Evolutionary conservation across 2,888 invertebrate species (phyloP).

Genomic region (Xestia rhomboidea): DNA sequence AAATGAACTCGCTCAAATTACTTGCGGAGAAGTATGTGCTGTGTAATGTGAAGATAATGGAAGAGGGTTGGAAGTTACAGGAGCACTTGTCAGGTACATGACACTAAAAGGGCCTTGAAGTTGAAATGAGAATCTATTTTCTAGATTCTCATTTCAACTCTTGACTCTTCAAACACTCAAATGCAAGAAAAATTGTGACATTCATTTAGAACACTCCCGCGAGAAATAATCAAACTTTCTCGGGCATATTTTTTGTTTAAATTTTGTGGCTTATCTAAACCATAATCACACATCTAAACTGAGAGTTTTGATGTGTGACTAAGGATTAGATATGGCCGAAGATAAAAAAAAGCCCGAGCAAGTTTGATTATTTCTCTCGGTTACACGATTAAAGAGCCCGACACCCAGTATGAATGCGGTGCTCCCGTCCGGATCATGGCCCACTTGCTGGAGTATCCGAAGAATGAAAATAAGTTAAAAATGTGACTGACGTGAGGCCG

Average conservation of each 20-base stretch:
- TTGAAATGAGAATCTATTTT: background rate
- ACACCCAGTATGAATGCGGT: background rate
- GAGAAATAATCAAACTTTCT: no score
- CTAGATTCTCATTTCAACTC: no score
- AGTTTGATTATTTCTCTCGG: no score
- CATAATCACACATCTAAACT: no score
- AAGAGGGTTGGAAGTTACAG: conserved; percentile 18
- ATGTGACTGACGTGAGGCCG: background rate
- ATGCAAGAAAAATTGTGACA: no score
- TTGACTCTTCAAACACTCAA: no score
- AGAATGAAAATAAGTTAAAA: background rate
- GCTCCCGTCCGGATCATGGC: background rate
- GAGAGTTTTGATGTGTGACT: no score
- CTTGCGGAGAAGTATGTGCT: conserved; percentile 32
- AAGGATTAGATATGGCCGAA: no score
- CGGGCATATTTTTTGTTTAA: no score
- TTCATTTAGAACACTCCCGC: no score
- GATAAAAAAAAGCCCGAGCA: no score
- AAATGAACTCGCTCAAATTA: conserved; percentile 63
- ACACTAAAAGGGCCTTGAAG: background rate
- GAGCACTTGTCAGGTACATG: conserved; percentile 10
- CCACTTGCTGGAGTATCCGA: background rate
- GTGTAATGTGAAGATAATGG: conserved; percentile 42
- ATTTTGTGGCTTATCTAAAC: no score
- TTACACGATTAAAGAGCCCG: background rate